Evolutionary conservation across 2,113 vertebrate species (phyloP).

Genomic region (Ahaetulla prasina): DNA sequence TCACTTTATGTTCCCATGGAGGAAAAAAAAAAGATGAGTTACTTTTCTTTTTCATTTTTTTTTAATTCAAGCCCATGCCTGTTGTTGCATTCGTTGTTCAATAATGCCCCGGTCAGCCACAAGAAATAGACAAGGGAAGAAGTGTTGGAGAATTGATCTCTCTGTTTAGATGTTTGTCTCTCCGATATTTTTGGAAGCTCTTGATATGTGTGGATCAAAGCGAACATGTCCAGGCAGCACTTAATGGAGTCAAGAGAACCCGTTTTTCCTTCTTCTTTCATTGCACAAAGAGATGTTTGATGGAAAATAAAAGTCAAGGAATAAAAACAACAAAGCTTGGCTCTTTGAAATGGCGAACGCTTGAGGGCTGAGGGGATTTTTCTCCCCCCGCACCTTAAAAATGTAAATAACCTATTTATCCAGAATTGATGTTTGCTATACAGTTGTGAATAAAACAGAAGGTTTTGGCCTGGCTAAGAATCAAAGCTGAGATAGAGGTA

Average conservation of each 20-base stretch:
- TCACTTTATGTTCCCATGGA: background rate
- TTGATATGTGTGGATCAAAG: background rate
- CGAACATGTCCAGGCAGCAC: background rate
- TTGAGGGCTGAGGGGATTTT: background rate
- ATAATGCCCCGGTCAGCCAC: background rate
- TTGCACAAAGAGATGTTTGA: background rate
- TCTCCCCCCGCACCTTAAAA: too few relatives aligned
- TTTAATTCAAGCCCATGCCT: rapidly evolving
- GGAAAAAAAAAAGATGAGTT: background rate
- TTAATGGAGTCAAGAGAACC: background rate
- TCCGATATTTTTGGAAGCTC: background rate
- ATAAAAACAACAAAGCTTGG: background rate
- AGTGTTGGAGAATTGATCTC: background rate
- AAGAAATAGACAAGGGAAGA: background rate
- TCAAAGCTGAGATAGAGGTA: background rate
- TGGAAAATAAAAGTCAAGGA: background rate
- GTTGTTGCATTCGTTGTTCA: background rate
- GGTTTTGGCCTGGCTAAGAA: background rate
- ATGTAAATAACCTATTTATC: background rate
- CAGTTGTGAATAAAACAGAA: background rate
- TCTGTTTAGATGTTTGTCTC: background rate
- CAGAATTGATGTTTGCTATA: background rate
- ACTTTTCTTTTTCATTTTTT: too few relatives aligned
- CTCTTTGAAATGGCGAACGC: background rate
- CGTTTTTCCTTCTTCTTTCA: too few relatives aligned